phyloP scores from a whole-genome alignment of 2,113 vertebrate species.

The Pampusana beccarii region DNA sequence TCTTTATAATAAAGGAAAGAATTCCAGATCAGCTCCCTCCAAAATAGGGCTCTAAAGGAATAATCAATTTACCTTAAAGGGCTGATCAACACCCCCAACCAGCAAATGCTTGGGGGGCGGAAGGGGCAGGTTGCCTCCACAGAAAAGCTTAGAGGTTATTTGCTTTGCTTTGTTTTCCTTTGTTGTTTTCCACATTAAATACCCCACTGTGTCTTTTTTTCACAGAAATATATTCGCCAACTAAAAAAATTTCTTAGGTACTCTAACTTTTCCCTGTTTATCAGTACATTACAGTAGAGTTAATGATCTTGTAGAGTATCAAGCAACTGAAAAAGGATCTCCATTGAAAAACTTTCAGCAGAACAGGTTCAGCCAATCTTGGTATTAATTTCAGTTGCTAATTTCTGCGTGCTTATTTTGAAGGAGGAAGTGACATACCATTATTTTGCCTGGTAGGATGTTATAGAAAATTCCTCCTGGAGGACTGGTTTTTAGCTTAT shows the following conservation, averaged over 20 bases:
- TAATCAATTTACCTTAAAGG: neutral
- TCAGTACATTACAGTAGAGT: neutral
- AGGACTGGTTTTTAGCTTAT: rapidly evolving
- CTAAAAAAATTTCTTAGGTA: neutral
- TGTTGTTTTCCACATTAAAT: neutral
- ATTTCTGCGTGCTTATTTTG: neutral
- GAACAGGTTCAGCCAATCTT: neutral
- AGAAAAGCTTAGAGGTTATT: neutral
- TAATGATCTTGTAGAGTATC: neutral
- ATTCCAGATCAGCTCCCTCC: neutral
- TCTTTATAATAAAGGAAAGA: neutral
- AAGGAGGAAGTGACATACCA: neutral
- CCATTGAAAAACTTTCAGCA: neutral
- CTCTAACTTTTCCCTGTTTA: neutral
- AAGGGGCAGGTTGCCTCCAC: neutral
- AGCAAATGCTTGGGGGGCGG: neutral
- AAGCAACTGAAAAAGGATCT: neutral
- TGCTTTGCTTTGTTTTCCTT: neutral
- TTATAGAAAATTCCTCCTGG: neutral
- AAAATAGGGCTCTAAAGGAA: neutral
- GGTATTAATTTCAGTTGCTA: neutral
- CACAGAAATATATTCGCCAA: neutral
- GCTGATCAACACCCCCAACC: neutral
- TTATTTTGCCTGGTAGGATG: neutral
- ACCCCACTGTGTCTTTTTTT: neutral